Percentiles rank a stretch among this genome's conserved stretches.
Conservation (phyloP, 2,888 invertebrate species). For the Atrina japonica region DNA sequence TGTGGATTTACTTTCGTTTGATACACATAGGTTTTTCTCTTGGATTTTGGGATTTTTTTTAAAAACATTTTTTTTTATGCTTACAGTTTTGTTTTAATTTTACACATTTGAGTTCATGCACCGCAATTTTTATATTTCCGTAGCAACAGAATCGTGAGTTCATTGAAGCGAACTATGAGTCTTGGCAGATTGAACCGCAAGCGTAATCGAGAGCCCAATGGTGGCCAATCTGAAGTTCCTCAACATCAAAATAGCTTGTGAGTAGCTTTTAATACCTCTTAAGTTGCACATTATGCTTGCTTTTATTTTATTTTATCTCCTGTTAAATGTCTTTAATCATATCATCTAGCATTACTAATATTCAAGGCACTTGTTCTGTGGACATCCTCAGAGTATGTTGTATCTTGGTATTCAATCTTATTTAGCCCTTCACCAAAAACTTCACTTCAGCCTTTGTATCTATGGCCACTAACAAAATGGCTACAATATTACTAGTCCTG, state of each 20-base stretch:
- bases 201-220: constrained; percentile 50
- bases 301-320: background rate
- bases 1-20: background rate
- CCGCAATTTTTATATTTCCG: constrained; percentile 44
- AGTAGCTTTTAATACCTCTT: constrained; percentile 50
- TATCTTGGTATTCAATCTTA: no score
- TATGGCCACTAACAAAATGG: no score
- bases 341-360: no score
- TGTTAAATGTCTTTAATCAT: no score
- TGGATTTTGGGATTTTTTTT: background rate
- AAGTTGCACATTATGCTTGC: constrained; percentile 24
- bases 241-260: constrained; percentile 53
- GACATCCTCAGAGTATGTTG: no score
- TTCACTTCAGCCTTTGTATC: no score
- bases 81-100: constrained; percentile 38
- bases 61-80: constrained; percentile 45
- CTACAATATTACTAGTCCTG: no score
- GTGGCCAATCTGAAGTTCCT: constrained; percentile 20
- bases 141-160: constrained; percentile 71
- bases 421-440: no score
- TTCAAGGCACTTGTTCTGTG: no score
- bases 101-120: constrained; percentile 24
- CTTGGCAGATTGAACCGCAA: constrained; percentile 74
- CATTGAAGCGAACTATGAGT: constrained; percentile 76
- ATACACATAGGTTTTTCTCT: background rate